Conservation (phyloP, 2,797 vertebrate genomes). For the Xyrichtys novacula region DNA sequence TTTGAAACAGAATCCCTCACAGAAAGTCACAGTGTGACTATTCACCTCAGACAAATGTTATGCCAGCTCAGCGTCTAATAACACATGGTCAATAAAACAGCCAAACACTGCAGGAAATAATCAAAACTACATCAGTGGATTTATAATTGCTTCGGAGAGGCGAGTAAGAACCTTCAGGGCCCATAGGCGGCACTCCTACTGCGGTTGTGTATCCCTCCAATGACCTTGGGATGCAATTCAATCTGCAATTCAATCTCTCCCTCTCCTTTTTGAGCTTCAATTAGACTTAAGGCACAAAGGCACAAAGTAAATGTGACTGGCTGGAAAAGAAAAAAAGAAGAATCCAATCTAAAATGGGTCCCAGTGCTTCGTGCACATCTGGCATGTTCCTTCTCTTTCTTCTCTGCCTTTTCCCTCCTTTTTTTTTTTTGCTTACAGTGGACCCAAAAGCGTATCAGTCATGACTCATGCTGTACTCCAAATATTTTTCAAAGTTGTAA, state of each 20-base stretch:
- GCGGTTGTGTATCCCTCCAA: conserved; percentile 51
- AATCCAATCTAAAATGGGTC: conserved; percentile 60
- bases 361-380: conserved; percentile 17
- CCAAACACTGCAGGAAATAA: conserved; percentile 37
- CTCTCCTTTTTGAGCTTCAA: conserved; percentile 66
- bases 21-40: conserved; percentile 10
- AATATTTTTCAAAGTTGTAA: conserved; percentile 18
- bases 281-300: conserved; percentile 72
- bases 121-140: conserved; percentile 26
- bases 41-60: conserved; percentile 18
- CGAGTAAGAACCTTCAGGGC: conserved; percentile 8
- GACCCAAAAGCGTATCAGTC: conserved; percentile 42
- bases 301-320: conserved; percentile 71
- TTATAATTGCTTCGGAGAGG: conserved; percentile 54
- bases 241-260: conserved; percentile 72
- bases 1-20: too few species aligned
- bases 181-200: conserved; percentile 31
- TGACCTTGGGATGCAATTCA: conserved; percentile 81
- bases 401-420: neutral
- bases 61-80: conserved; percentile 30
- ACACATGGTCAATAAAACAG: conserved; percentile 43
- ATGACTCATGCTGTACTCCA: conserved; percentile 29
- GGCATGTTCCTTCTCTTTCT: conserved; percentile 21
- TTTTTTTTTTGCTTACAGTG: conserved; percentile 15
- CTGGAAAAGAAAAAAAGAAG: conserved; percentile 48